Conservation (phyloP, 2,888 invertebrate species). For the Drosophila anomelani region DNA sequence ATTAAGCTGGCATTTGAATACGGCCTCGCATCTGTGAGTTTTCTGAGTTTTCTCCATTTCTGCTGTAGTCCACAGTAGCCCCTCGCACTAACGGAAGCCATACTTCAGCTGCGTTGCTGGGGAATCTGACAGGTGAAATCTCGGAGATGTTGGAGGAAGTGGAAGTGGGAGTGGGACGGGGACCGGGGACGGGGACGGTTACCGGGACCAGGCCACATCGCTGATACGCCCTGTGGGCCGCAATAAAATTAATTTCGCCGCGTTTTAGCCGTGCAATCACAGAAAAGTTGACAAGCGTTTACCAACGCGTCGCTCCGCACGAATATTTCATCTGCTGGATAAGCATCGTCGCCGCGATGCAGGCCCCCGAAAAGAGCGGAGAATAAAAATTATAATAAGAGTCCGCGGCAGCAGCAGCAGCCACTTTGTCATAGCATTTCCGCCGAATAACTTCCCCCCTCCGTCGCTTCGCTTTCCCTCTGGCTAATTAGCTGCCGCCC, state of each 20-base stretch:
- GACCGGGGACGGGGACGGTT: no score
- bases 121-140: constrained; percentile 76
- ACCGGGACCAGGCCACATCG: constrained; percentile 38
- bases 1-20: constrained; percentile 70
- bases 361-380: constrained; percentile 46
- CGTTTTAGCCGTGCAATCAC: constrained; percentile 75
- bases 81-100: constrained; percentile 74
- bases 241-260: constrained; percentile 78
- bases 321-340: constrained; percentile 83
- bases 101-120: constrained; percentile 69
- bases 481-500: constrained; percentile 83
- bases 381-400: constrained; percentile 31
- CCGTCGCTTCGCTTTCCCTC: constrained; percentile 12
- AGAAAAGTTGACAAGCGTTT: constrained; percentile 77
- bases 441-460: constrained; percentile 60
- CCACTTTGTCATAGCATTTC: constrained; percentile 81
- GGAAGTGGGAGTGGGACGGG: constrained; percentile 33
- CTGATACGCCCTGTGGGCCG: constrained; percentile 76
- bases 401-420: constrained; percentile 24
- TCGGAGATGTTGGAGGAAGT: constrained; percentile 72
- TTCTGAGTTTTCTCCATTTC: constrained; percentile 13
- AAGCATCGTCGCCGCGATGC: constrained; percentile 66
- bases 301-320: constrained; percentile 73
- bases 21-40: constrained; percentile 22
- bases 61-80: constrained; percentile 64